Evolutionary conservation across 2,113 vertebrate species (phyloP).

Genomic region (Melanerpes aurifrons): DNA sequence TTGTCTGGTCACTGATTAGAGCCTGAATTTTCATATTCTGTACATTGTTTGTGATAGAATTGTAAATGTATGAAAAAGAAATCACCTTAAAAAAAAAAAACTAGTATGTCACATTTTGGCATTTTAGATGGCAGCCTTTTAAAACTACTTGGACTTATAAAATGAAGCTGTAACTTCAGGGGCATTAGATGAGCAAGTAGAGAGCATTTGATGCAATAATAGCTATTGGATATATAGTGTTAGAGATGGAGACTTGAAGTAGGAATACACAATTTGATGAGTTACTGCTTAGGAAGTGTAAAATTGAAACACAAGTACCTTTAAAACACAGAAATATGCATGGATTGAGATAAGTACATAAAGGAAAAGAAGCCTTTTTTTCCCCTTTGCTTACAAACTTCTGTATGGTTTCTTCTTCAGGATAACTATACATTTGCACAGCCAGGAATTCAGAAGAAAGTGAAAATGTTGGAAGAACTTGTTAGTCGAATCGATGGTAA

Average conservation of each 20-base stretch:
- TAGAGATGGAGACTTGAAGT: neutral
- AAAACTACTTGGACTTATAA: neutral
- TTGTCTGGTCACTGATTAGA: neutral
- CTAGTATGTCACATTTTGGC: neutral
- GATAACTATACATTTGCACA: conserved; percentile 99
- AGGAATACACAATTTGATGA: neutral
- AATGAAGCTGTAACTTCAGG: neutral
- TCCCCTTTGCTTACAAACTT: neutral
- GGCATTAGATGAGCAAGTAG: neutral
- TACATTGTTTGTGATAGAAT: neutral
- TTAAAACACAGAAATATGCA: neutral
- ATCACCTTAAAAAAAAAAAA: neutral
- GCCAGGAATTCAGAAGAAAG: conserved; percentile 97
- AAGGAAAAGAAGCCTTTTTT: neutral
- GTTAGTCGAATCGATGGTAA: conserved; percentile 97
- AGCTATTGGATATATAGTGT: neutral
- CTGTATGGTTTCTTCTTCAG: conserved; percentile 64
- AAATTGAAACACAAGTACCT: neutral
- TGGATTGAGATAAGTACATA: neutral
- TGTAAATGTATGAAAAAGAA: neutral
- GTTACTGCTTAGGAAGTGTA: neutral
- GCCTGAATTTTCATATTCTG: neutral
- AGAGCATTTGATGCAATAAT: neutral
- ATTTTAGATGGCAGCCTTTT: neutral
- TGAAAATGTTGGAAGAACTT: conserved; percentile 92